Evolutionary conservation across 1,140 invertebrate genomes (phyloP).

Genomic region (Musca domestica): DNA sequence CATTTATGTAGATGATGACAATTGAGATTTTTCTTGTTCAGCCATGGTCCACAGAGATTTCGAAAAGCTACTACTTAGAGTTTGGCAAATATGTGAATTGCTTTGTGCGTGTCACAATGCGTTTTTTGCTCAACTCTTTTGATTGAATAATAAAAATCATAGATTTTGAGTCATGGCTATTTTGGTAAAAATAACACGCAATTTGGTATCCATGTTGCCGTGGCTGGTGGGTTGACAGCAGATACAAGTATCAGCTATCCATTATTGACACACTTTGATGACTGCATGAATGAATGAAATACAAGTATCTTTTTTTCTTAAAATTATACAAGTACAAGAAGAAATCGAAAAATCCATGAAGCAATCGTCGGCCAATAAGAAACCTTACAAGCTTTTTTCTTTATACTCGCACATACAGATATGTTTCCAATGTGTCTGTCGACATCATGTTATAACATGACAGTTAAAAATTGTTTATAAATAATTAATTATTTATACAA

Average conservation of each 20-base stretch:
- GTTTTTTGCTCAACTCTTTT: not conserved
- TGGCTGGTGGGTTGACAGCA: too few relatives aligned
- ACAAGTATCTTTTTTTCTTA: conserved; percentile 13
- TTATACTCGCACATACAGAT: too few relatives aligned
- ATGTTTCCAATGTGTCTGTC: conserved; percentile 15
- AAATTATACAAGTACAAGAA: not conserved
- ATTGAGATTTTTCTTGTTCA: conserved; percentile 2
- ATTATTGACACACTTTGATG: conserved; percentile 13
- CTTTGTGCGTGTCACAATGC: not conserved
- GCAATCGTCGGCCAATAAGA: not conserved
- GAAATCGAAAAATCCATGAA: not conserved
- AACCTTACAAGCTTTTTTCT: not conserved
- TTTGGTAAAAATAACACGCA: conserved; percentile 18
- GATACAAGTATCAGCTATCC: too few relatives aligned
- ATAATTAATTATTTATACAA: too few relatives aligned
- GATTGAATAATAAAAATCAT: conserved; percentile 1
- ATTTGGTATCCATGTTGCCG: not conserved
- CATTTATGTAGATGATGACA: conserved; percentile 10
- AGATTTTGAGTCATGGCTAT: not conserved
- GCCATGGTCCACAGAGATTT: too few relatives aligned
- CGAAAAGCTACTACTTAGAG: too few relatives aligned
- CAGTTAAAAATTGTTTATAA: conserved; percentile 12
- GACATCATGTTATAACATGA: conserved; percentile 16
- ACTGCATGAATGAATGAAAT: conserved; percentile 10
- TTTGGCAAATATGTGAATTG: not conserved